A percentile compares a stretch with the other conserved stretches of the same genome.
Conservation (phyloP, 2,888 invertebrate genomes). For the Helleia helle region DNA sequence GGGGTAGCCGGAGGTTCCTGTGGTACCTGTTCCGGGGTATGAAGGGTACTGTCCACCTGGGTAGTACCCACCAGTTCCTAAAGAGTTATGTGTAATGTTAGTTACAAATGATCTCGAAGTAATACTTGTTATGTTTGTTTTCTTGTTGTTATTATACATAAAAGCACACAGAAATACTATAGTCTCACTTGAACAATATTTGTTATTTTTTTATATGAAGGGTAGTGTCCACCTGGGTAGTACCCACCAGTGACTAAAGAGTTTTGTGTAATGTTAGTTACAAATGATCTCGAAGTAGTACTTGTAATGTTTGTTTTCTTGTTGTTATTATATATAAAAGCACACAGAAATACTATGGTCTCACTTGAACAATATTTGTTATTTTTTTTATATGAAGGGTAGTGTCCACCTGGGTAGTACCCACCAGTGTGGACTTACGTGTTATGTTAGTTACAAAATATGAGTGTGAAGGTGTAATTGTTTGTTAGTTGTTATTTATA, state of each 20-base stretch:
- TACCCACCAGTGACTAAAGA: slow-evolving; percentile 11
- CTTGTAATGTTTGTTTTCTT: background rate
- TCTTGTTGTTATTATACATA: slow-evolving; percentile 11
- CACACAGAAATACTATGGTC: too few species aligned
- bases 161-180: background rate
- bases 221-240: slow-evolving; percentile 10
- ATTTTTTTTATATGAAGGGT: too few species aligned
- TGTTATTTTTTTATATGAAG: too few species aligned
- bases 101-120: background rate
- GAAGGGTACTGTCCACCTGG: slow-evolving; percentile 15
- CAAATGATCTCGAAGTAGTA: background rate
- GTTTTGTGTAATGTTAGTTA: background rate
- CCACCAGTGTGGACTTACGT: too few species aligned
- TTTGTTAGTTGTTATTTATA: background rate
- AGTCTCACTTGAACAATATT: background rate
- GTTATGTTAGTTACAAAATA: too few species aligned
- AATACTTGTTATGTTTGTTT: too few species aligned
- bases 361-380: too few species aligned
- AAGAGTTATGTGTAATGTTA: background rate
- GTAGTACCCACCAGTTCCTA: slow-evolving; percentile 11
- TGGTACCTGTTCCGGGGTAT: slow-evolving; percentile 37
- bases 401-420: too few species aligned
- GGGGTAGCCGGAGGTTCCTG: slow-evolving; percentile 22
- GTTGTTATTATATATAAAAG: slow-evolving; percentile 4
- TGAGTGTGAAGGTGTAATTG: too few species aligned